Conservation (phyloP, 2,113 vertebrate species). For the Pogona vitticeps region DNA sequence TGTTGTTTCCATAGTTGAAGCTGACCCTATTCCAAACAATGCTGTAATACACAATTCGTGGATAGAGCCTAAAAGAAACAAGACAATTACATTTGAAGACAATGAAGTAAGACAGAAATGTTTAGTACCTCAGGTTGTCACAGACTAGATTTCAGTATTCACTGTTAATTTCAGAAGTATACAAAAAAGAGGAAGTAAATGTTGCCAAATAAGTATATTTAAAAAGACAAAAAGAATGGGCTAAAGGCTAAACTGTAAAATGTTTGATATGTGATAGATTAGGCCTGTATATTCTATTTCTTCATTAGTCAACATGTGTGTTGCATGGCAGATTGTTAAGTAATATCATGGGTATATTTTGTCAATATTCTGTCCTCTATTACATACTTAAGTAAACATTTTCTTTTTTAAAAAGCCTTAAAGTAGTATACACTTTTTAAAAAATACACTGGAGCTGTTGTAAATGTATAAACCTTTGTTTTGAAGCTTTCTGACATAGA, state of each 20-base stretch:
- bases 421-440: slow-evolving; percentile 76
- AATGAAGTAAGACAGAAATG: slow-evolving; percentile 90
- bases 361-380: slow-evolving; percentile 73
- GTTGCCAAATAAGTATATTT: slow-evolving; percentile 77
- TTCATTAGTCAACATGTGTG: slow-evolving; percentile 78
- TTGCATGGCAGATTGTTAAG: slow-evolving; percentile 83
- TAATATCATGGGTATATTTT: slow-evolving; percentile 78
- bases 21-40: slow-evolving; percentile 93
- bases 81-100: slow-evolving; percentile 92
- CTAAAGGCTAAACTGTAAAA: slow-evolving; percentile 74
- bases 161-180: slow-evolving; percentile 66
- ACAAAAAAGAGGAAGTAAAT: slow-evolving; percentile 67
- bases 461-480: slow-evolving; percentile 61
- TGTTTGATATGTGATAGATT: slow-evolving; percentile 77
- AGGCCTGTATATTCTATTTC: slow-evolving; percentile 77
- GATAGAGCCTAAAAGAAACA: slow-evolving; percentile 97
- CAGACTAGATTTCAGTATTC: slow-evolving; percentile 75
- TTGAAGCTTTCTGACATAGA: slow-evolving; percentile 51
- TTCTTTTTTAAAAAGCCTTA: slow-evolving; percentile 82
- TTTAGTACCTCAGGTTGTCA: slow-evolving; percentile 88
- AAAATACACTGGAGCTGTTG: slow-evolving; percentile 67
- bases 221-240: slow-evolving; percentile 48
- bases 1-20: slow-evolving; percentile 97
- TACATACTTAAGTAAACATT: slow-evolving; percentile 78
- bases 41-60: slow-evolving; percentile 98